Evolutionary conservation across 2,113 vertebrate genomes (phyloP), one percentile per base, ranked within the genome.

Genomic region (Eublepharis macularius): DNA sequence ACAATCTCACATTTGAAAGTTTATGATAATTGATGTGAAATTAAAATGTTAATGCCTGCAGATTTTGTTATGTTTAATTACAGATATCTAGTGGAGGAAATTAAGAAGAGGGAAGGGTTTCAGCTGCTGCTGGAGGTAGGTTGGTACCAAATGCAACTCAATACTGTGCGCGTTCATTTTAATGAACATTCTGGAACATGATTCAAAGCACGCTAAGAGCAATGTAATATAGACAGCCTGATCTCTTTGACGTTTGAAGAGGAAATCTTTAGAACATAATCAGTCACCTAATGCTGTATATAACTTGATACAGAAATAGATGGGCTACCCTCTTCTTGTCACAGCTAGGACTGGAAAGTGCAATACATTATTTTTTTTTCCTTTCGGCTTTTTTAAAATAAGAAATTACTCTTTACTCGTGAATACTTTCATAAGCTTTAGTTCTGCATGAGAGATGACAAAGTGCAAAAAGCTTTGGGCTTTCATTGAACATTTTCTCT

Each of bases 101-200:
- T 97, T 83, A 97, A 97, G 94, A 97, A 96, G 73, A 96, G 95
- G 94, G 95, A 97, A 68, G 97, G 96, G 68, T 97, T 97, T 88
- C 95, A 90, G 76, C 93, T 97, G 88, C 90, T 98, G 81, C 87
- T 97, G 83, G 97, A 98, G 92, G 97, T 97, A 92, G 93, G 60
- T 32, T 17, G 87, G 0, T 32, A 34, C 32, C 69, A 73, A 85
- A 54, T 34, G 36, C 11, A 36, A 57, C 26, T 72, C 6, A 72
- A 79, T 45, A 63, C 17, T 75, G 11, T 83, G 11, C 47, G 4
- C 60, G 7, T 17, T 36, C 21, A 11, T 41, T 57, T 7, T 29
- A 82, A 41, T 49, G 43, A 72, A 17, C 49, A 80, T 85, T 77
- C 73, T 79, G 83, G 19, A 54, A 57, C 12, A 41, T 85, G 51